phyloP scores from a whole-genome alignment of 2,888 invertebrate genomes.

The Subacronicta megacephala region DNA sequence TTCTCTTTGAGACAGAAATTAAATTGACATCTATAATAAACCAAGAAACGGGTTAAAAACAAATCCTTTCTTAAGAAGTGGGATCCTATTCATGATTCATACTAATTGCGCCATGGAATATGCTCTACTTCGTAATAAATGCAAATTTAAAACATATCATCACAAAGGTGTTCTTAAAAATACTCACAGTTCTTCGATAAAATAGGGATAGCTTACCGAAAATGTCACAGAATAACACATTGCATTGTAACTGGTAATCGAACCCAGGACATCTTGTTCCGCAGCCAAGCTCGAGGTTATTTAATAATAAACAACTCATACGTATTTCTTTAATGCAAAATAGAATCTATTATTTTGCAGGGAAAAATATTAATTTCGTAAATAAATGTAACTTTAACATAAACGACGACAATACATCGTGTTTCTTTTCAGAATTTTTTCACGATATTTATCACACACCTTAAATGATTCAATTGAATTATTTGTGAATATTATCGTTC shows the following conservation, averaged over 20 bases:
- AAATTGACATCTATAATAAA: constrained; percentile 46
- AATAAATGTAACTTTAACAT: neutral
- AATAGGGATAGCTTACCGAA: too few relatives aligned
- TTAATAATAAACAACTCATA: too few relatives aligned
- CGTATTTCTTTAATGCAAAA: constrained; percentile 14
- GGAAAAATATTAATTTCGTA: neutral
- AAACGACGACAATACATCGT: constrained; percentile 15
- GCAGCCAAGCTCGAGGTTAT: too few relatives aligned
- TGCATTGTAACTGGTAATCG: too few relatives aligned
- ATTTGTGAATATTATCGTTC: constrained; percentile 40
- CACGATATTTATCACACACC: constrained; percentile 27
- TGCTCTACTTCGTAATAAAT: constrained; percentile 46
- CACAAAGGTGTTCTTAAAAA: too few relatives aligned
- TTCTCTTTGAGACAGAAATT: constrained; percentile 37
- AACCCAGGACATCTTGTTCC: too few relatives aligned
- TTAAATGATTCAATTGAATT: constrained; percentile 30
- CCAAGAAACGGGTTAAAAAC: constrained; percentile 57
- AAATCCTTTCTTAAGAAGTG: constrained; percentile 35
- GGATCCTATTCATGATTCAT: constrained; percentile 9
- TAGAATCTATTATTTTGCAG: neutral
- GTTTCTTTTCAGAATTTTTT: constrained; percentile 25
- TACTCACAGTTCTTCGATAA: too few relatives aligned
- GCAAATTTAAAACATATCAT: too few relatives aligned
- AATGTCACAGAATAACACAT: too few relatives aligned
- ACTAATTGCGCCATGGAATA: neutral